Conservation (phyloP, 2,113 vertebrate genomes). For the Verasper variegatus region DNA sequence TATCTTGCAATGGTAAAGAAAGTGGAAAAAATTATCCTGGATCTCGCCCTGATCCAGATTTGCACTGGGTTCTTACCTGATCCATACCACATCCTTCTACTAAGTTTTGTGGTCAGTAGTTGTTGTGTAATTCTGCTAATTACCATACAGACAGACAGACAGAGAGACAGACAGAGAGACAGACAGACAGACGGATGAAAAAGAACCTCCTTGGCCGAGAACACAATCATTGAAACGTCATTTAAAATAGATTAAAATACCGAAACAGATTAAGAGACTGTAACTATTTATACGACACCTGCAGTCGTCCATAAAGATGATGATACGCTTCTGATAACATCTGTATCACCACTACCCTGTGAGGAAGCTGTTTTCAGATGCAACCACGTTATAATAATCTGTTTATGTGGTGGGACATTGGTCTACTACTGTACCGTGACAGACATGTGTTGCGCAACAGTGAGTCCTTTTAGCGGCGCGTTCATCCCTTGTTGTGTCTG, state of each 20-base stretch:
- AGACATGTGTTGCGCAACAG: slow-evolving; percentile 2
- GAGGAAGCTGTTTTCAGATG: slow-evolving; percentile 21
- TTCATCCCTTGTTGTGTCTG: slow-evolving; percentile 31
- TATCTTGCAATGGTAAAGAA: too few species aligned
- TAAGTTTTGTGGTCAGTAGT: not conserved
- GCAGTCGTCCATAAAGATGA: not conserved
- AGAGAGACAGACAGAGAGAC: not conserved
- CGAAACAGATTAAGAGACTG: not conserved
- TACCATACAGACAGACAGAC: not conserved
- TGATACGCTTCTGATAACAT: not conserved
- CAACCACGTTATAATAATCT: not conserved
- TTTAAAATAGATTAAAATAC: not conserved
- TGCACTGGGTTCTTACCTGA: not conserved
- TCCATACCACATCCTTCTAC: not conserved
- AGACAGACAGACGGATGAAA: not conserved
- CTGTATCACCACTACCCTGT: not conserved
- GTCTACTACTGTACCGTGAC: slow-evolving; percentile 13
- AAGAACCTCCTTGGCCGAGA: not conserved
- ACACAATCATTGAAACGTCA: not conserved
- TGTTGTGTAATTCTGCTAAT: not conserved
- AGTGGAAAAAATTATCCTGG: too few species aligned
- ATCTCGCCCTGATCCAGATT: too few species aligned
- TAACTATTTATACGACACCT: not conserved
- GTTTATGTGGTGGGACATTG: not conserved
- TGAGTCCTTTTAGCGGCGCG: not conserved